A percentile compares a stretch with the other conserved stretches of the same genome.
phyloP scores from a whole-genome alignment of 2,113 vertebrate genomes.

The Malaclemys terrapin region DNA sequence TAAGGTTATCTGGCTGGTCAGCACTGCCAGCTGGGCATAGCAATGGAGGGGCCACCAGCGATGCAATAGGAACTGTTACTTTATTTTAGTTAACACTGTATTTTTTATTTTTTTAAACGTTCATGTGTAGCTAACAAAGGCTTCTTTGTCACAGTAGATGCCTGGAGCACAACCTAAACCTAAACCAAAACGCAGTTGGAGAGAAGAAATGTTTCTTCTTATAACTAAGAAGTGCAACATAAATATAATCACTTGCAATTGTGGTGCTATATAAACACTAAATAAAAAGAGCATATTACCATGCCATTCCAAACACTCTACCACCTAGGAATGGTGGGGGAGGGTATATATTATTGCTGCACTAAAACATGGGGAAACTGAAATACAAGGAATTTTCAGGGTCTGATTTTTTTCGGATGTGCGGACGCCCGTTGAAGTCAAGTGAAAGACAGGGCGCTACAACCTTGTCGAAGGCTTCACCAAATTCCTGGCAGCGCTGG shows the following conservation, averaged over 20 bases:
- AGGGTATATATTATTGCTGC: neutral
- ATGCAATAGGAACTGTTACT: neutral
- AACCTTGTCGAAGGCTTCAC: neutral
- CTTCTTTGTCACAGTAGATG: accelerated
- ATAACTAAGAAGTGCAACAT: neutral
- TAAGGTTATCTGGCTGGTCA: neutral
- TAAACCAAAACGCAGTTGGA: accelerated
- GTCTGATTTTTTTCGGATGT: neutral
- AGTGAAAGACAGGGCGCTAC: neutral
- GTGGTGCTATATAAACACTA: neutral
- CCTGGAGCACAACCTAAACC: accelerated
- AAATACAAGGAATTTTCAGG: neutral
- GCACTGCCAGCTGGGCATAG: accelerated
- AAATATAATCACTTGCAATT: neutral
- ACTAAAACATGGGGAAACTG: neutral
- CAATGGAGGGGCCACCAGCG: neutral
- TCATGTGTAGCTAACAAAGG: neutral
- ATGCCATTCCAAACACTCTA: neutral
- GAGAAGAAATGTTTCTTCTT: neutral
- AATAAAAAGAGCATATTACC: neutral
- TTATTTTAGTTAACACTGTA: neutral
- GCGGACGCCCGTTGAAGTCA: neutral
- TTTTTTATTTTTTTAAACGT: neutral
- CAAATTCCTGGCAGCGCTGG: neutral
- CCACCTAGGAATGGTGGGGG: too few relatives aligned